Base-by-base conservation (phyloP, 2,113 vertebrate species). In the Argyrosomus japonicus region DNA sequence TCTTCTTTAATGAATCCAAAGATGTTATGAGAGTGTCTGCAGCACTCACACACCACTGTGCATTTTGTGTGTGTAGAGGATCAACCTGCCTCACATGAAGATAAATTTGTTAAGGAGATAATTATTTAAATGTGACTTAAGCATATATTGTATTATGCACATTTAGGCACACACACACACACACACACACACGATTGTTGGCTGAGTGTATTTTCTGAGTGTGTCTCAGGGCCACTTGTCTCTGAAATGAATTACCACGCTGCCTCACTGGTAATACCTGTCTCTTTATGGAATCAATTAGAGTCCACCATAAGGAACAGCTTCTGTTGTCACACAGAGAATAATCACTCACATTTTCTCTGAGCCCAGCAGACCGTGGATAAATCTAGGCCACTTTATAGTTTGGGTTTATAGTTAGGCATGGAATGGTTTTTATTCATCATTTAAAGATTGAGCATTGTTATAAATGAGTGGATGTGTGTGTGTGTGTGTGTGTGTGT, bases 251-350 rank as follows among this genome's bases (percentile, higher is more conserved):
- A 89, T 89, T 79, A 84, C 79, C 64, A 70, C 11, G 50, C 69
- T 68, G 88, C 72, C 69, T 78, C 79, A 19, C n/a, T 64, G 84
- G 80, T 89, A 84, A 87, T 88, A 86, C 84, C 87, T 88, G 65
- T 77, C 82, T 89, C 79, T 91, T 86, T 88, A 89, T 91, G 73
- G 79, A 88, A 88, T 91, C 83, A 87, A 83, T 90, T 91, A 88
- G 79, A 84, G 64, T 81, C 79, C 45, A 54, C 76, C 82, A 85
- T 74, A 76, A 86, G 75, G 82, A 61, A 9, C 63, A 45, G 77
- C 79, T 60, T 81, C 81, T 87, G 80, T 84, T 78, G 72, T 87
- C 70, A 83, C 54, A 70, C 74, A 68, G 13, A 77, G 62, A 90
- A 87, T 85, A 87, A 90, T 87, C 81, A 75, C 75, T 75, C 77